phyloP scores from a whole-genome alignment of 2,888 invertebrate species.

The Philonicus albiceps region DNA sequence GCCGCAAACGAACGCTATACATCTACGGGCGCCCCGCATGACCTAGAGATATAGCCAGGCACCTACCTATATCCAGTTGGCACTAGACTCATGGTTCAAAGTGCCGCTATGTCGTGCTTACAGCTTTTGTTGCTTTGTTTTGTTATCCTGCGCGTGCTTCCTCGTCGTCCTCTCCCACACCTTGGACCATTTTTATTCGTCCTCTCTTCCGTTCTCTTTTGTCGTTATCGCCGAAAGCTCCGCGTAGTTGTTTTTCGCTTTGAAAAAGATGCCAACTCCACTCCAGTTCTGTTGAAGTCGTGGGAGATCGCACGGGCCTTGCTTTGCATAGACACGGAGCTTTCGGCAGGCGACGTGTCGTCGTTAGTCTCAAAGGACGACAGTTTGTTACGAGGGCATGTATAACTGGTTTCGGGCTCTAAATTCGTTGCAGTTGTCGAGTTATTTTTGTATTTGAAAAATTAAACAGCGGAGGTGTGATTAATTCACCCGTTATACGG shows the following conservation, averaged over 20 bases:
- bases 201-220: conserved; percentile 40
- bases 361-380: conserved; percentile 54
- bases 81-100: conserved; percentile 54
- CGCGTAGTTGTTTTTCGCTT: conserved; percentile 35
- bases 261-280: conserved; percentile 18
- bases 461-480: background rate
- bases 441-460: conserved; percentile 12
- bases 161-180: conserved; percentile 48
- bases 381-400: conserved; percentile 50
- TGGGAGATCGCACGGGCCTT: conserved; percentile 29
- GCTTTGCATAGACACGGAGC: conserved; percentile 15
- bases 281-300: conserved; percentile 32
- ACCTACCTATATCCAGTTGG: conserved; percentile 51
- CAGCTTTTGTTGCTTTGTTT: conserved; percentile 55
- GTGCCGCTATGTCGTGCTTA: conserved; percentile 55
- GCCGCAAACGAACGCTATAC: conserved; percentile 46
- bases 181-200: conserved; percentile 29
- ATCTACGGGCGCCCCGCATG: conserved; percentile 42
- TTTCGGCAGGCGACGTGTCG: conserved; percentile 48
- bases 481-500: background rate
- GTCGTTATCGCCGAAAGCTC: conserved; percentile 37
- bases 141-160: conserved; percentile 54
- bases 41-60: conserved; percentile 27
- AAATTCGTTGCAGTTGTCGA: background rate
- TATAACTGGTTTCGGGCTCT: conserved; percentile 37